These are phyloP conservation scores for Boulengeromyrus knoepffleri DNA, from an alignment of 2,113 vertebrate species.

Conservation along the genomic window DNA sequence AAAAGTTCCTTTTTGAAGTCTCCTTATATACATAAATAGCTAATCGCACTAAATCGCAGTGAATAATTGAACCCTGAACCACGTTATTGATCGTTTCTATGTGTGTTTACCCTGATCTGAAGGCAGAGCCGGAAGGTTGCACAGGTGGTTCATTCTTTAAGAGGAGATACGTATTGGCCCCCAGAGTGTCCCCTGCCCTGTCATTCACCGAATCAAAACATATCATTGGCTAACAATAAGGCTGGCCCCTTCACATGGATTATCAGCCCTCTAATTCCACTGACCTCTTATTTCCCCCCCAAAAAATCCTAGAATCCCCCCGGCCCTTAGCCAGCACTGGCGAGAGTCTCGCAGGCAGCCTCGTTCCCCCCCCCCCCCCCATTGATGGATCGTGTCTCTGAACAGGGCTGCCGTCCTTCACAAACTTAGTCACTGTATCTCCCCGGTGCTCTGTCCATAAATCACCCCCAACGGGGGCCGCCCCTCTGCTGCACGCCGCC, in stretches of 20 bases:
- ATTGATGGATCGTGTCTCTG: slow-evolving; percentile 31
- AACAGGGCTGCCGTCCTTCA: slow-evolving; percentile 25
- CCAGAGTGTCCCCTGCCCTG: neutral
- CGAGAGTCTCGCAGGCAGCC: neutral
- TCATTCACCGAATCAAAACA: neutral
- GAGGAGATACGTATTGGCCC: neutral
- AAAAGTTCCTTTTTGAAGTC: neutral
- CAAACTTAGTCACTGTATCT: slow-evolving; percentile 36
- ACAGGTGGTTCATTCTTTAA: neutral
- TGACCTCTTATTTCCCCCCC: neutral
- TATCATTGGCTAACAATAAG: neutral
- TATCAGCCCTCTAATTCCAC: neutral
- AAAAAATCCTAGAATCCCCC: neutral
- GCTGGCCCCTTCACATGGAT: neutral
- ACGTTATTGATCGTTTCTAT: neutral
- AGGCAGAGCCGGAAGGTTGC: neutral
- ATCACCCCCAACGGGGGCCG: slow-evolving; percentile 33
- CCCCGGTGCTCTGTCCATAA: slow-evolving; percentile 38
- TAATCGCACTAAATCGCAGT: neutral
- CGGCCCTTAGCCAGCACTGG: neutral
- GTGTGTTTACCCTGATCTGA: neutral
- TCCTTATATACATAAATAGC: neutral
- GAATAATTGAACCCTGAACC: neutral
- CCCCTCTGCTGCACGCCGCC: slow-evolving; percentile 5
- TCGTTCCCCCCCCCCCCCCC: neutral